These are phyloP conservation scores for Anguilla megastoma DNA, from an alignment of 2,797 vertebrate species.

Conservation along the genomic window DNA sequence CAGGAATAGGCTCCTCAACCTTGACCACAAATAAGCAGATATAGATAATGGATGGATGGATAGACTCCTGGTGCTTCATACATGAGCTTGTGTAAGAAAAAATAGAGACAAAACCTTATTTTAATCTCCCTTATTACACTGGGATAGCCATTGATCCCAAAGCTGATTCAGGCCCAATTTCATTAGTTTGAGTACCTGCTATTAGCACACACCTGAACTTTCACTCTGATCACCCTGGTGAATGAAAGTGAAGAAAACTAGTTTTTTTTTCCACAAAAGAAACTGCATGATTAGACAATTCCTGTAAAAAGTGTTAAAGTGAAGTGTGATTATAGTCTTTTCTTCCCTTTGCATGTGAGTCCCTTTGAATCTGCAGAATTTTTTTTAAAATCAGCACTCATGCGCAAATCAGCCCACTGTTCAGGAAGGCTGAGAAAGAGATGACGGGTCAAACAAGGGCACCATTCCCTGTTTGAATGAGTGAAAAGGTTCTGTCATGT, in stretches of 20 bases:
- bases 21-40: too few species aligned
- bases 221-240: background rate
- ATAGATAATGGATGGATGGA: too few species aligned
- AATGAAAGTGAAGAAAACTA: background rate
- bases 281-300: background rate
- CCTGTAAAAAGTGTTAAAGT: background rate
- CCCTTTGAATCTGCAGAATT: background rate
- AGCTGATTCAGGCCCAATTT: background rate
- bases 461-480: background rate
- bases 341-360: background rate
- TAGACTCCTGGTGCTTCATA: too few species aligned
- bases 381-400: background rate
- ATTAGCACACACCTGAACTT: background rate
- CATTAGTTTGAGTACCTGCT: background rate
- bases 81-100: too few species aligned
- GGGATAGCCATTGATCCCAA: background rate
- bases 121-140: background rate
- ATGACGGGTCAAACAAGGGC: background rate
- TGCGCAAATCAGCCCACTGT: background rate
- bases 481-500: background rate
- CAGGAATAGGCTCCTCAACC: too few species aligned
- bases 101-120: background rate
- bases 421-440: background rate
- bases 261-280: background rate
- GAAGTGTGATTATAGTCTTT: background rate